These are phyloP conservation scores for Suricata suricatta DNA, from an alignment of 2,113 vertebrate genomes.

Conservation along the genomic window DNA sequence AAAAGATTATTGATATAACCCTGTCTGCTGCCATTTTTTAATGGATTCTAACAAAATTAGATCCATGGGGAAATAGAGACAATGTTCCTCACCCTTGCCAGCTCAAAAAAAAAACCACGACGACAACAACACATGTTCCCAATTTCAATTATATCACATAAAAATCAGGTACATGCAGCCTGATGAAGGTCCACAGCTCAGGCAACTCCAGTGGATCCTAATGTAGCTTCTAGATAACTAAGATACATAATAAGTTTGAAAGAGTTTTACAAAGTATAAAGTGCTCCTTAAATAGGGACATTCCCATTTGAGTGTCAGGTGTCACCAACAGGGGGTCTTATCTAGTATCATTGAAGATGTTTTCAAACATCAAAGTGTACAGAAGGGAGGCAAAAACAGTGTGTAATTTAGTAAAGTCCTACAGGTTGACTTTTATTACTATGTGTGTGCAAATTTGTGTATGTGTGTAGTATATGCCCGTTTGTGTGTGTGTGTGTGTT, in stretches of 20 bases:
- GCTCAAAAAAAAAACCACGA: not conserved
- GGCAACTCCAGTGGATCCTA: slow-evolving; percentile 1
- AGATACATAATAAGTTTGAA: not conserved
- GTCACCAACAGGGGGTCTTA: not conserved
- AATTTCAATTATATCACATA: slow-evolving; percentile 32
- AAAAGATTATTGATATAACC: not conserved
- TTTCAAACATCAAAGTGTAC: not conserved
- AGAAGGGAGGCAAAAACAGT: not conserved
- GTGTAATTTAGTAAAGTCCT: not conserved
- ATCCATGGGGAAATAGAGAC: not conserved
- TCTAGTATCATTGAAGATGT: not conserved
- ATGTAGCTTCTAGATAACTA: not conserved
- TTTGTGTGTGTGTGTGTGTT: not conserved
- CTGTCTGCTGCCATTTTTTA: not conserved
- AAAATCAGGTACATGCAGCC: not conserved
- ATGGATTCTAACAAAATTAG: slow-evolving; percentile 31
- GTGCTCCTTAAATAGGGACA: not conserved
- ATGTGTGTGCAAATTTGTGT: rapidly evolving
- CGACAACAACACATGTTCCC: not conserved
- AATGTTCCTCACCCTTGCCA: not conserved
- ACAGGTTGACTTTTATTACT: not conserved
- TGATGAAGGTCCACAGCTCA: not conserved
- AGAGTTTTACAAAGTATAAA: not conserved
- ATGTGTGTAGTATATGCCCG: not conserved
- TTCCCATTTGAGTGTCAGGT: not conserved